Percentiles rank a stretch among this genome's conserved stretches.
Conservation (phyloP, 1,140 invertebrate species). For the Hypsibius dujardini region DNA sequence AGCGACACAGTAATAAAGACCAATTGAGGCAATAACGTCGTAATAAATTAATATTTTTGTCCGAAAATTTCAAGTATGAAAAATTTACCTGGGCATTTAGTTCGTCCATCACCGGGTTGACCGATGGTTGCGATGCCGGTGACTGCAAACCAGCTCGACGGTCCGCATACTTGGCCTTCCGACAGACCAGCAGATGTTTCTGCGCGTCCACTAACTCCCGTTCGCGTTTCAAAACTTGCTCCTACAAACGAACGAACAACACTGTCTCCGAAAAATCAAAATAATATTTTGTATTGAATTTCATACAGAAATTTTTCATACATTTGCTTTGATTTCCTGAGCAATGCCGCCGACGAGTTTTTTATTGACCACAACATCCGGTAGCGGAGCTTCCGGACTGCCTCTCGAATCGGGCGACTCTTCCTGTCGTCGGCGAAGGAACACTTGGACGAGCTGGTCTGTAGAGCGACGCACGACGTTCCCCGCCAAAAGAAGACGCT, state of each 20-base stretch:
- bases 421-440: neutral
- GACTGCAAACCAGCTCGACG: no score
- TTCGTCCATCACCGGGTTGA: neutral
- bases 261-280: neutral
- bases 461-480: slow-evolving; percentile 93
- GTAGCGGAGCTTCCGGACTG: neutral
- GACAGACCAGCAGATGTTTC: neutral
- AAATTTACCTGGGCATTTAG: neutral
- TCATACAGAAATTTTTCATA: neutral
- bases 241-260: neutral
- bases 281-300: neutral
- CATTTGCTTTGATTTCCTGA: slow-evolving; percentile 62
- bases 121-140: neutral
- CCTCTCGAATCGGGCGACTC: neutral
- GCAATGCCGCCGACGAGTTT: slow-evolving; percentile 41
- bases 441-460: slow-evolving; percentile 65
- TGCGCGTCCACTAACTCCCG: neutral
- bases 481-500: slow-evolving; percentile 63
- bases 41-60: no score
- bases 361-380: slow-evolving; percentile 2
- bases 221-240: neutral
- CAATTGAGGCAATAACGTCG: no score
- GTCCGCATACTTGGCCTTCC: neutral
- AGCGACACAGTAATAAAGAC: neutral
- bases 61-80: no score